Percentiles rank a stretch among this genome's conserved stretches.
Evolutionary conservation across 2,888 invertebrate species (phyloP).

Genomic region (Lymantria dispar): DNA sequence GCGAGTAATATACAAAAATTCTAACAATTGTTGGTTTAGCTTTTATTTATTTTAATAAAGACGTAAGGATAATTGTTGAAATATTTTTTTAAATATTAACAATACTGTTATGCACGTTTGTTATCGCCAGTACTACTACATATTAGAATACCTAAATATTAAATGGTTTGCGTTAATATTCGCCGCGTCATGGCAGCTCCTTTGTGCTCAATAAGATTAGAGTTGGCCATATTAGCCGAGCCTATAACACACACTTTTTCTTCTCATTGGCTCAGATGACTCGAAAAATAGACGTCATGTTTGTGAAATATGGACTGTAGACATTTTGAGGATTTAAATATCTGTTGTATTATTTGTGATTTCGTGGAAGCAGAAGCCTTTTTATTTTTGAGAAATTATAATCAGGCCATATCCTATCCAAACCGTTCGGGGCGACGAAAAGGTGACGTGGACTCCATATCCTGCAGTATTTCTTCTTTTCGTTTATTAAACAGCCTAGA

Average conservation of each 20-base stretch:
- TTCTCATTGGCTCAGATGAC: slow-evolving; percentile 43
- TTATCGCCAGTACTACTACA: slow-evolving; percentile 53
- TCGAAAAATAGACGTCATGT: slow-evolving; percentile 40
- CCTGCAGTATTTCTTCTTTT: too few relatives aligned
- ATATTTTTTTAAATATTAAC: background rate
- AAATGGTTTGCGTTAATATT: slow-evolving; percentile 75
- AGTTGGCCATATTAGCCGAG: slow-evolving; percentile 69
- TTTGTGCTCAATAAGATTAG: slow-evolving; percentile 75
- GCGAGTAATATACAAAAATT: too few relatives aligned
- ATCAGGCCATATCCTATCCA: too few relatives aligned
- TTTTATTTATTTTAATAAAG: too few relatives aligned
- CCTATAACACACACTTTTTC: slow-evolving; percentile 55
- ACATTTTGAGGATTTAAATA: background rate
- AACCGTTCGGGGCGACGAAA: too few relatives aligned
- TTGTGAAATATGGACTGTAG: slow-evolving; percentile 36
- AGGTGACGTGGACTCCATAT: too few relatives aligned
- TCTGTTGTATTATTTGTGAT: background rate
- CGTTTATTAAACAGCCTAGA: too few relatives aligned
- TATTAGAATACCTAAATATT: slow-evolving; percentile 77
- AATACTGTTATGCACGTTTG: slow-evolving; percentile 20
- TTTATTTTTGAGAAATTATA: too few relatives aligned
- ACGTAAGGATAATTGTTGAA: too few relatives aligned
- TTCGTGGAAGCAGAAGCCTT: too few relatives aligned
- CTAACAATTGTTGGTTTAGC: too few relatives aligned
- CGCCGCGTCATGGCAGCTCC: slow-evolving; percentile 75